Conservation (phyloP, 2,797 vertebrate species). For the Pangasius krempfi region DNA sequence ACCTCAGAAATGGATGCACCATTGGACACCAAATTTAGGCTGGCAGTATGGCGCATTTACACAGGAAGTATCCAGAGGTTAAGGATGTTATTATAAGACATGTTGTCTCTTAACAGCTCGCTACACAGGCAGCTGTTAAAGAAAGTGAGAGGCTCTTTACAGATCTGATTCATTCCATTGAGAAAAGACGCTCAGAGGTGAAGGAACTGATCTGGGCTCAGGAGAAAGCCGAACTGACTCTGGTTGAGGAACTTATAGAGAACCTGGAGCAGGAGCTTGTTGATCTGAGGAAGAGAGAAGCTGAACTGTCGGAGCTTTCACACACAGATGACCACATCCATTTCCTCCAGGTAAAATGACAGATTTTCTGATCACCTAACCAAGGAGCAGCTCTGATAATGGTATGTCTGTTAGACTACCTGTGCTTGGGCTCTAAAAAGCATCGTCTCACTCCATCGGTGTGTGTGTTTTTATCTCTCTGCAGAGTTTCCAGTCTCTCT, state of each 20-base stretch:
- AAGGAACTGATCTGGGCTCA: constrained; percentile 25
- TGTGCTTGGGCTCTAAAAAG: not conserved
- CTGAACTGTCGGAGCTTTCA: constrained; percentile 46
- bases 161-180: constrained; percentile 9
- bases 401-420: not conserved
- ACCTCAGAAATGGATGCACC: not conserved
- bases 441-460: not conserved
- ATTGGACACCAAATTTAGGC: not conserved
- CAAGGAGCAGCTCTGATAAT: not conserved
- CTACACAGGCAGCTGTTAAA: constrained; percentile 23
- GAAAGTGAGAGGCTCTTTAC: constrained; percentile 30
- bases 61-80: not conserved
- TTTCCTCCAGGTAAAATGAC: constrained; percentile 43
- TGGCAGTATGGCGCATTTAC: not conserved
- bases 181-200: constrained; percentile 28
- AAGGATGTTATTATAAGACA: not conserved
- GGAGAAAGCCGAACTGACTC: constrained; percentile 15
- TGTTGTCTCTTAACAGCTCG: constrained; percentile 9
- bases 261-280: constrained; percentile 37
- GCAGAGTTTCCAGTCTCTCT: constrained; percentile 36
- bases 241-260: not conserved
- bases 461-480: constrained; percentile 4
- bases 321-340: constrained; percentile 35
- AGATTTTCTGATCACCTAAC: not conserved
- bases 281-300: constrained; percentile 37